phyloP scores from a whole-genome alignment of 2,888 invertebrate species.

The Caenorhabditis sp. region DNA sequence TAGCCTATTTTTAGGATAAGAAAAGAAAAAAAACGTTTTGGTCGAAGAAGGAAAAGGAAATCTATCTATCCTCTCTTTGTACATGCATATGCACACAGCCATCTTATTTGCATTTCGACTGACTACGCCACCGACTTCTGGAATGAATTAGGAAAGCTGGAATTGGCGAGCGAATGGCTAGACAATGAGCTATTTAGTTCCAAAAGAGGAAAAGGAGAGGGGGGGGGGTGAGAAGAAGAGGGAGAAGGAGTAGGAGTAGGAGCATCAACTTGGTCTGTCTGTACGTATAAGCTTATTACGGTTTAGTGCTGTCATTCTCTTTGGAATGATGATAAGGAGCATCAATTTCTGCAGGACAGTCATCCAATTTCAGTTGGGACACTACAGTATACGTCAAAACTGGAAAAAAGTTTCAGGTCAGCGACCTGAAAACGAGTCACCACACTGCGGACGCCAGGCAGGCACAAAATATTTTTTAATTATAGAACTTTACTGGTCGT shows the following conservation, averaged over 20 bases:
- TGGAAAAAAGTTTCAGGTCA: neutral
- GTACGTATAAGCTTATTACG: constrained; percentile 42
- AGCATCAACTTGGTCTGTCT: neutral
- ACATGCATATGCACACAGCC: neutral
- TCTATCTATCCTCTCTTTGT: constrained; percentile 3
- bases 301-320: constrained; percentile 17
- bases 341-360: neutral
- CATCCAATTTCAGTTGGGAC: too few species aligned
- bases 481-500: constrained; percentile 44
- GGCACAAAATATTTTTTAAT: constrained; percentile 38
- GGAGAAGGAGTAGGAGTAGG: neutral
- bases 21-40: too few species aligned
- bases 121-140: neutral
- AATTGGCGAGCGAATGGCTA: too few species aligned
- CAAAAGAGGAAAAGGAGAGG: too few species aligned
- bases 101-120: constrained; percentile 13
- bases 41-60: too few species aligned
- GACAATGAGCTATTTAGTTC: too few species aligned
- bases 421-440: neutral
- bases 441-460: too few species aligned
- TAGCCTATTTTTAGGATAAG: neutral
- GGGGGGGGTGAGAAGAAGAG: neutral
- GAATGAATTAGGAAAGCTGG: constrained; percentile 12
- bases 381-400: too few species aligned
- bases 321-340: constrained; percentile 16